Evolutionary conservation across 2,113 vertebrate species (phyloP).

Genomic region (human (Homo sapiens)): GRCh38 chr14:72723501-72724000

Average conservation of each 20-base stretch:
- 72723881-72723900: not conserved
- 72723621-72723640: constrained; percentile 92
- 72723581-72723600: not conserved
- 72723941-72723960: not conserved
- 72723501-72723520: not conserved
- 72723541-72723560: not conserved
- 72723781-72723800: not conserved
- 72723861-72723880: not conserved
- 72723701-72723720: constrained; percentile 97
- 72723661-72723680: constrained; percentile 97
- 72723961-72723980: not conserved
- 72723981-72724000: not conserved
- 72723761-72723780: constrained; percentile 45
- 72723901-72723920: not conserved
- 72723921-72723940: not conserved
- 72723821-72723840: not conserved
- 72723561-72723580: accelerated
- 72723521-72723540: not conserved
- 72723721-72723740: constrained; percentile 91
- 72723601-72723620: not conserved
- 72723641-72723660: constrained; percentile 96
- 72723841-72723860: not conserved
- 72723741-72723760: constrained; percentile 63
- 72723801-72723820: too few relatives aligned
- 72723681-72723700: constrained; percentile 95